Conservation (phyloP, 1,140 invertebrate genomes). For the Macrotrachela quadricornifera region DNA sequence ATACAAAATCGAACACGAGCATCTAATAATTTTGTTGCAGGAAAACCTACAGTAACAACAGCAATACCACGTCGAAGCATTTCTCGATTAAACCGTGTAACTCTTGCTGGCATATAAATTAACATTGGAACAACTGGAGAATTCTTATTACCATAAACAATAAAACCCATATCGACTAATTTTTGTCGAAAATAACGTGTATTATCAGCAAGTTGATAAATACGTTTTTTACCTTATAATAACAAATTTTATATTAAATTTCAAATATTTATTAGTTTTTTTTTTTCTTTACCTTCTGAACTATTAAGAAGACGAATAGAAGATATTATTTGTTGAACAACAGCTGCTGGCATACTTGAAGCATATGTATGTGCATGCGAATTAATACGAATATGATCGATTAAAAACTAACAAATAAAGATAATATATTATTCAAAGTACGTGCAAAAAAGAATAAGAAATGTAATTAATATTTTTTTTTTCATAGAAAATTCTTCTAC, state of each 20-base stretch:
- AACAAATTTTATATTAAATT: constrained; percentile 50
- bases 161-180: constrained; percentile 71
- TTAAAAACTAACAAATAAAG: constrained; percentile 43
- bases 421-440: too few species aligned
- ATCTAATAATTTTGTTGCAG: constrained; percentile 78
- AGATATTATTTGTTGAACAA: constrained; percentile 68
- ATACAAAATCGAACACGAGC: constrained; percentile 82
- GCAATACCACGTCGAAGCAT: constrained; percentile 61
- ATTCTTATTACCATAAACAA: constrained; percentile 78
- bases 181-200: constrained; percentile 63
- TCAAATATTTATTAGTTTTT: constrained; percentile 72
- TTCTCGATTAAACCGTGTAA: constrained; percentile 54
- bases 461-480: too few species aligned
- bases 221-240: constrained; percentile 36
- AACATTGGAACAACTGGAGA: constrained; percentile 88
- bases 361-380: constrained; percentile 74
- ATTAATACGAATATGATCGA: constrained; percentile 51
- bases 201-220: constrained; percentile 55
- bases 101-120: constrained; percentile 78
- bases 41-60: constrained; percentile 84
- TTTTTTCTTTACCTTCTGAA: constrained; percentile 52
- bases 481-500: constrained; percentile 20
- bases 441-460: too few species aligned
- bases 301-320: constrained; percentile 73
- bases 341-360: constrained; percentile 61